phyloP scores from a whole-genome alignment of 1,140 invertebrate genomes.

The Coenobita brevimanus region DNA sequence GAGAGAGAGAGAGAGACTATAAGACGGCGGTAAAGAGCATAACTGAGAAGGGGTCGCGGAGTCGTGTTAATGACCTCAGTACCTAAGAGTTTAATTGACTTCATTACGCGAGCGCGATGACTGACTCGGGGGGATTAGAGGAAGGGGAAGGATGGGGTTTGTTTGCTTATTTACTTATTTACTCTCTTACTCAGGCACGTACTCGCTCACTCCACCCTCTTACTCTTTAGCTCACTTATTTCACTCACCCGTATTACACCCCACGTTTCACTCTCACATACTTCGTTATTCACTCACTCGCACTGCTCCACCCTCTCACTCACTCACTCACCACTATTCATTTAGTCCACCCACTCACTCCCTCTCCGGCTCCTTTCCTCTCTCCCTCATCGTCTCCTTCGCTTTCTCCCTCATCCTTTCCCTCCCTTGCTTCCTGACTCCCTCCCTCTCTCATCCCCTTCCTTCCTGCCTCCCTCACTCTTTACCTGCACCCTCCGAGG shows the following conservation, averaged over 20 bases:
- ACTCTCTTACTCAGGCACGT: not conserved
- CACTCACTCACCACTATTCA: too few species aligned
- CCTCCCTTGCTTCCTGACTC: too few species aligned
- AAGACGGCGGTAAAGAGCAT: slow-evolving; percentile 44
- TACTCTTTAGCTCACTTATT: not conserved
- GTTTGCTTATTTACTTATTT: not conserved
- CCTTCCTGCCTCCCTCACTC: too few species aligned
- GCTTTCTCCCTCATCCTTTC: too few species aligned
- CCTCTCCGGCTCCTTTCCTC: too few species aligned
- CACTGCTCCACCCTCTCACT: too few species aligned
- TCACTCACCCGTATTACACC: not conserved
- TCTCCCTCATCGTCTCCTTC: too few species aligned
- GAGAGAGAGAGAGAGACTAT: not conserved
- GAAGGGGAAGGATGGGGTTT: not conserved
- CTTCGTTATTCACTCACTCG: too few species aligned
- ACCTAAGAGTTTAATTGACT: slow-evolving; percentile 68
- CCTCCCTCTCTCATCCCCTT: too few species aligned
- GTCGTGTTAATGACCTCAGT: slow-evolving; percentile 67
- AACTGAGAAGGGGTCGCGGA: slow-evolving; percentile 64
- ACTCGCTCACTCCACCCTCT: not conserved
- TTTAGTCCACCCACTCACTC: too few species aligned
- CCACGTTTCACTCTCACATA: not conserved
- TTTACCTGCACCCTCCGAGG: too few species aligned
- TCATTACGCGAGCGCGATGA: slow-evolving; percentile 28
- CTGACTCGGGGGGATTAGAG: not conserved